phyloP scores from a whole-genome alignment of 2,797 vertebrate species.

The Mionectes olivaceus region DNA sequence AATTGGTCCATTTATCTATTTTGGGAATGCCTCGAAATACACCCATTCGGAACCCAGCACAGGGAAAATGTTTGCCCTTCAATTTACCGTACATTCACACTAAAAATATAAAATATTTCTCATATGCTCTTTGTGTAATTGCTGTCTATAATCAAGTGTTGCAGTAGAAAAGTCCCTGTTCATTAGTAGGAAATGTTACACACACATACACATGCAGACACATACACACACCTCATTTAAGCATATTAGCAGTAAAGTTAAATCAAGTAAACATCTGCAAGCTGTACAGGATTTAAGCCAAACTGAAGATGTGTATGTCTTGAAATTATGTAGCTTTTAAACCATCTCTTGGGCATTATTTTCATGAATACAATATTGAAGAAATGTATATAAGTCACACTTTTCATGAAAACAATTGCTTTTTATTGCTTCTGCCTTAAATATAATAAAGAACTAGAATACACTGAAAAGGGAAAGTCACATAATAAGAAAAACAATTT shows the following conservation, averaged over 20 bases:
- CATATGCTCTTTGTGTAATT: background rate
- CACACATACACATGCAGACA: background rate
- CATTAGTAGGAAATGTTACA: constrained; percentile 12
- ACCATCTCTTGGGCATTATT: constrained; percentile 16
- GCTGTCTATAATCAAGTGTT: background rate
- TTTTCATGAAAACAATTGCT: constrained; percentile 41
- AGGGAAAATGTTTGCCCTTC: background rate
- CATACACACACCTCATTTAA: background rate
- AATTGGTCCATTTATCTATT: background rate
- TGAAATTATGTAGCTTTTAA: constrained; percentile 34
- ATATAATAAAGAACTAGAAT: constrained; percentile 42
- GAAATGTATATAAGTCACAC: background rate
- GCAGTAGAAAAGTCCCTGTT: constrained; percentile 7
- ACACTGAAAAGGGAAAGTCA: background rate
- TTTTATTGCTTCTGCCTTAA: constrained; percentile 62
- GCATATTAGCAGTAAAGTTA: background rate
- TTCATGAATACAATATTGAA: constrained; percentile 22
- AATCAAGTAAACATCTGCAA: constrained; percentile 18
- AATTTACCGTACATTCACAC: background rate
- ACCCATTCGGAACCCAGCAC: background rate
- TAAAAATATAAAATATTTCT: background rate
- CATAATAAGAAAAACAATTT: constrained; percentile 44
- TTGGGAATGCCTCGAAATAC: background rate
- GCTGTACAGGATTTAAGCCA: background rate
- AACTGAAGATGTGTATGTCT: background rate